phyloP scores from a whole-genome alignment of 2,113 vertebrate species.

The Gobiocypris rarus region DNA sequence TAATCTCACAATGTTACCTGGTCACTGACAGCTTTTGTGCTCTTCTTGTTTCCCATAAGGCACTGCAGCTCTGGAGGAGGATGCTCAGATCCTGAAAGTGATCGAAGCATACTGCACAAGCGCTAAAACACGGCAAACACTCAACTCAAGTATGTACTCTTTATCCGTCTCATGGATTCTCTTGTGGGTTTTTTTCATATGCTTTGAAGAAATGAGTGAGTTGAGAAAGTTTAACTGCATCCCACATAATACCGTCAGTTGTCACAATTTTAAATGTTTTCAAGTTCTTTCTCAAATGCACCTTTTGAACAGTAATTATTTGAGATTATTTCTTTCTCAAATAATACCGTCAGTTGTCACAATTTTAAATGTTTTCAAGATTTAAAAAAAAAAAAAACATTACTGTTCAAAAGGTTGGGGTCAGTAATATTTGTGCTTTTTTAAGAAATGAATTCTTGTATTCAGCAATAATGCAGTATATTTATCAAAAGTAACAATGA shows the following conservation, averaged over 20 bases:
- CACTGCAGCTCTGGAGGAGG: slow-evolving; percentile 95
- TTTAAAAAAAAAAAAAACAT: no score
- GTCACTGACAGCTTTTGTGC: not conserved
- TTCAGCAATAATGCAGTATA: not conserved
- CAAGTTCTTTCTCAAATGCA: not conserved
- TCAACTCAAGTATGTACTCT: slow-evolving; percentile 92
- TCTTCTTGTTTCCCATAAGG: slow-evolving; percentile 72
- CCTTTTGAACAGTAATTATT: no score
- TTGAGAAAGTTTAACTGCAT: not conserved
- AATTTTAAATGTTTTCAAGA: not conserved
- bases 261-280: not conserved
- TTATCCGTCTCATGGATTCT: not conserved
- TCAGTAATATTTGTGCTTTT: not conserved
- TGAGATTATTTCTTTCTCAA: no score
- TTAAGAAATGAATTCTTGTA: not conserved
- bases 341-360: not conserved
- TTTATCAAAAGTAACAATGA: not conserved
- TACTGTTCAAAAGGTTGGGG: not conserved
- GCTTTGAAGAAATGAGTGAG: not conserved
- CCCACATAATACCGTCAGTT: not conserved
- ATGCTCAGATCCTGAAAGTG: slow-evolving; percentile 97
- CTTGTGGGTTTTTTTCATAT: not conserved
- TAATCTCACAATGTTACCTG: not conserved
- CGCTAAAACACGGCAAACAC: slow-evolving; percentile 95
- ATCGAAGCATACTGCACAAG: slow-evolving; percentile 99